Base-by-base conservation (phyloP, 2,888 invertebrate species). In the Polydrusus pterygomalis region DNA sequence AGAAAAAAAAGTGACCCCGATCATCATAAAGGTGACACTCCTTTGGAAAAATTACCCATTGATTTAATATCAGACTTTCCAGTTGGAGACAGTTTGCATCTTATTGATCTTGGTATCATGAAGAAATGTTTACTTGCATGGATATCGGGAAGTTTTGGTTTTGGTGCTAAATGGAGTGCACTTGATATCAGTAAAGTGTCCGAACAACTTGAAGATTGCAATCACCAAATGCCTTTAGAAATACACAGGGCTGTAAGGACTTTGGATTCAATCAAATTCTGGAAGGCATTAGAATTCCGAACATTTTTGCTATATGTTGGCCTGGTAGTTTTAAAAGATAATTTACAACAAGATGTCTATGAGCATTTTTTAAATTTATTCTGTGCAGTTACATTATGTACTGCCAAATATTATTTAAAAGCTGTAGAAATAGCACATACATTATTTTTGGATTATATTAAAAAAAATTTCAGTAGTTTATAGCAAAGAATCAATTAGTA, bases 31-130 rank as follows among this genome's bases (percentile, higher is more conserved):
- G 78, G 78, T 58, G 64, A 79, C 62, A 63, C 78, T 25, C 80
- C 79, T 25, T 70, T n/a, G n/a, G n/a, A n/a, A n/a, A n/a, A n/a
- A n/a, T n/a, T 83, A 30, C 79, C 79, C 11, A 79, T 82, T n/a
- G n/a, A n/a, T n/a, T n/a, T n/a, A n/a, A n/a, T n/a, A n/a, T n/a
- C n/a, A n/a, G n/a, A n/a, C n/a, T n/a, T 30, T 7, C 30, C 30
- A 30, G 30, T 30, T 7, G 30, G 5, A 30, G 30, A 30, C 30
- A 30, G 30, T 30, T 30, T 30, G 30, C 7, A 30, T 30, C 30
- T 30, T 30, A 30, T 30, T 30, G 30, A 30, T 7, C 7, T 30
- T 30, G 30, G 30, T 30, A 30, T 30, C 30, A 79, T 76, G 70
- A 60, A 67, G 73, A 79, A 78, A 72, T 79, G 71, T 70, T 71